A percentile compares a stretch with the other conserved stretches of the same genome.
Conservation (phyloP, 2,888 invertebrate species). For the Eurytoma adleriae region DNA sequence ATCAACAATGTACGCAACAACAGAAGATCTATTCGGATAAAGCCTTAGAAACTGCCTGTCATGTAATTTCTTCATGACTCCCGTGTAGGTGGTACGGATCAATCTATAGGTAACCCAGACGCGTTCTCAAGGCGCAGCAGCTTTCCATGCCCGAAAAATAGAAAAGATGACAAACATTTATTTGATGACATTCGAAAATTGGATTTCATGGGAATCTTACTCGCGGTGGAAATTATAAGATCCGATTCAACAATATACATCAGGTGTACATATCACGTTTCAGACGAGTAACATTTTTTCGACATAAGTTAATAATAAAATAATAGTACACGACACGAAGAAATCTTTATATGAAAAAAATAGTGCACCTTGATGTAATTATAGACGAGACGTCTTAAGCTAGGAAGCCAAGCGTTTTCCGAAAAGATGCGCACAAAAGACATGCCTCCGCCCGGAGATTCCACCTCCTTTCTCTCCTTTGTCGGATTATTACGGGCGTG, state of each 20-base stretch:
- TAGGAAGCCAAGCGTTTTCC: background rate
- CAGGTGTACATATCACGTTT: too few relatives aligned
- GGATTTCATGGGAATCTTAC: background rate
- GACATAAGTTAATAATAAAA: too few relatives aligned
- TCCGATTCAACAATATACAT: too few relatives aligned
- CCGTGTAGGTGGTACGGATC: slow-evolving; percentile 38
- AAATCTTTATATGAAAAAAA: too few relatives aligned
- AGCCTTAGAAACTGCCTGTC: slow-evolving; percentile 40
- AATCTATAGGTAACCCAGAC: slow-evolving; percentile 1
- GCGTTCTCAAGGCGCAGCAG: slow-evolving; percentile 19
- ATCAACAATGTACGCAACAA: slow-evolving; percentile 33
- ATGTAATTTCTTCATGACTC: slow-evolving; percentile 49
- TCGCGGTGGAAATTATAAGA: too few relatives aligned
- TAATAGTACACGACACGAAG: too few relatives aligned
- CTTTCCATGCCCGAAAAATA: slow-evolving; percentile 17
- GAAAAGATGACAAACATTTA: slow-evolving; percentile 39
- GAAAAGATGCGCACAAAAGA: slow-evolving; percentile 39
- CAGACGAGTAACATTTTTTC: too few relatives aligned
- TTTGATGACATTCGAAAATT: slow-evolving; percentile 38
- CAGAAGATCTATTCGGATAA: slow-evolving; percentile 41
- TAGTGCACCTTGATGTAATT: too few relatives aligned
- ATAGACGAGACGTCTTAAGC: too few relatives aligned
- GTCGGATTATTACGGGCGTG: slow-evolving; percentile 49
- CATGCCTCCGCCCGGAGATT: background rate
- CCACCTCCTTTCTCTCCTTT: slow-evolving; percentile 31